A percentile compares a stretch with the other conserved stretches of the same genome.
Evolutionary conservation across 2,797 vertebrate species (phyloP).

Genomic region (Tokudaia muenninki): DNA sequence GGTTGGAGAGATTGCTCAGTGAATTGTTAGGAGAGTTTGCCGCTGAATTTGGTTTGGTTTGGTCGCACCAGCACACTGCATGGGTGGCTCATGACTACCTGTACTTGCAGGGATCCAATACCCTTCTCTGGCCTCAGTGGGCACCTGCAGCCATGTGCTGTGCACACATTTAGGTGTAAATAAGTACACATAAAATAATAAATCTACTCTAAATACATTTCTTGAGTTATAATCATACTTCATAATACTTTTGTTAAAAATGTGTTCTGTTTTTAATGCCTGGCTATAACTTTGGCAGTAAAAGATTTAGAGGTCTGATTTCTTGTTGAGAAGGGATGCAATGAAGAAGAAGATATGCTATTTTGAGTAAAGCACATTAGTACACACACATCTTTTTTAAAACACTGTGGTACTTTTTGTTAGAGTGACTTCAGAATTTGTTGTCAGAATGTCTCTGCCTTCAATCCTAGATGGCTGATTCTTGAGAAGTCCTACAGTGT

Average conservation of each 20-base stretch:
- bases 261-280: conserved; percentile 59
- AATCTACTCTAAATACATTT: conserved; percentile 10
- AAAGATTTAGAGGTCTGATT: conserved; percentile 37
- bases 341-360: background rate
- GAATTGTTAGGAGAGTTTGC: background rate
- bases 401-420: background rate
- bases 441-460: conserved; percentile 27
- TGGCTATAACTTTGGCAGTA: conserved; percentile 35
- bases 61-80: too few species aligned
- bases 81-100: background rate
- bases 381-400: background rate
- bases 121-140: background rate
- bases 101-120: background rate
- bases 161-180: background rate
- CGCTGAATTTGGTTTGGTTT: background rate
- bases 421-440: conserved; percentile 55
- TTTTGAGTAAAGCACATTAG: background rate
- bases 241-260: conserved; percentile 58
- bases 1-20: background rate
- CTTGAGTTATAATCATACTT: conserved; percentile 27
- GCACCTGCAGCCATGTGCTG: background rate
- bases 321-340: background rate
- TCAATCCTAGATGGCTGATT: background rate
- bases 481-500: background rate
- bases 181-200: background rate